Percentiles rank a stretch among this genome's conserved stretches.
Evolutionary conservation across 2,888 invertebrate species (phyloP).

Genomic region (Cylindroiulus punctatus): DNA sequence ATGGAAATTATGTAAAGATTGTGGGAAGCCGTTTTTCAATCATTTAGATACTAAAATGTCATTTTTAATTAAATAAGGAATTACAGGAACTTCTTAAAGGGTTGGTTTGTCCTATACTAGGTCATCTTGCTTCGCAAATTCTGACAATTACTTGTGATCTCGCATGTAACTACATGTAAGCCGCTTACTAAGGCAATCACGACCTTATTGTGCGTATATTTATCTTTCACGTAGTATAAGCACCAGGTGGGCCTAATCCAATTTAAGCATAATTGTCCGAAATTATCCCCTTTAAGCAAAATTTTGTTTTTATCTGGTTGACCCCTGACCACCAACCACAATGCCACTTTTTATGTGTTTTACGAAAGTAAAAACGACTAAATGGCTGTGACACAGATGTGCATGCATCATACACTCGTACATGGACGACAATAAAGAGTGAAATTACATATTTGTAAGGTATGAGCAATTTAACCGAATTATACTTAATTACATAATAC

Average conservation of each 20-base stretch:
- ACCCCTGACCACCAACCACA: background rate
- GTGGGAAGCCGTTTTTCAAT: too few species aligned
- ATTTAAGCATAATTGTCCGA: background rate
- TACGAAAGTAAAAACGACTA: background rate
- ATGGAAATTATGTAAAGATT: too few species aligned
- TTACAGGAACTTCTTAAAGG: background rate
- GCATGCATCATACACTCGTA: conserved; percentile 12
- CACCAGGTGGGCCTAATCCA: background rate
- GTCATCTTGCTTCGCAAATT: background rate
- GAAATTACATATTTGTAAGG: conserved; percentile 5
- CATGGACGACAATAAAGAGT: background rate
- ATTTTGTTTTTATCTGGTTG: conserved; percentile 8
- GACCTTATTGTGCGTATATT: background rate
- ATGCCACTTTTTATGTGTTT: background rate
- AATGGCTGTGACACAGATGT: conserved; percentile 3
- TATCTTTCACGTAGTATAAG: background rate
- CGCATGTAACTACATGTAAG: too few species aligned
- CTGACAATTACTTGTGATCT: background rate
- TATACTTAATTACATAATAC: background rate
- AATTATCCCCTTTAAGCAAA: background rate
- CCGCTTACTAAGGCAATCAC: background rate
- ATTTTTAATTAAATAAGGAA: background rate
- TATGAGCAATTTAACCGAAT: background rate
- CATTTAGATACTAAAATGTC: too few species aligned
- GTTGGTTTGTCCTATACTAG: background rate